Base-by-base conservation (phyloP, 2,113 vertebrate genomes). In the Nansenia antarctica region DNA sequence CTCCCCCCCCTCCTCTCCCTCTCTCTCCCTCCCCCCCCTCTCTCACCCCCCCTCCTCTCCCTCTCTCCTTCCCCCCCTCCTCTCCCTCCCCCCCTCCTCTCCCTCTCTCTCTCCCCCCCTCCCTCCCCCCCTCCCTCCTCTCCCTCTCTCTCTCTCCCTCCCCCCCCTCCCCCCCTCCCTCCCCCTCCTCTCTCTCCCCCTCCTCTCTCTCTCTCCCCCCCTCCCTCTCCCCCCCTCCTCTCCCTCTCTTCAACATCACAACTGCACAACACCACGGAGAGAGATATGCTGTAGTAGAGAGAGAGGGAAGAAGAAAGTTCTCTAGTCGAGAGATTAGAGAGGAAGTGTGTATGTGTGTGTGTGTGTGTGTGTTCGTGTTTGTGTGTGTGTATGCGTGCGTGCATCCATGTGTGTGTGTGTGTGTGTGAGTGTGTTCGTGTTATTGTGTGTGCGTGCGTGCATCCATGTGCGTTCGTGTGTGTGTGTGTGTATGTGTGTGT, bases 331-430 rank as follows among this genome's bases (percentile, higher is more conserved):
- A 63, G 42, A 60, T 31, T 34, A 62, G 9, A 3, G 12, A 72
- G 87, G 86, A 82, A 74, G n/a, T n/a, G n/a, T n/a, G n/a, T n/a
- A 58, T 88, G 54, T 24, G 60, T 45, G 27, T 24, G 59, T 27
- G 22, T 77, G 80, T 84, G n/a, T n/a, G n/a, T n/a, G n/a, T n/a
- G n/a, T n/a, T n/a, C n/a, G n/a, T n/a, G n/a, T n/a, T n/a, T n/a
- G n/a, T n/a, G n/a, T n/a, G n/a, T n/a, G n/a, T n/a, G n/a, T n/a
- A n/a, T n/a, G n/a, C n/a, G n/a, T n/a, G n/a, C n/a, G n/a, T n/a
- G n/a, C n/a, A n/a, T n/a, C n/a, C n/a, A n/a, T n/a, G n/a, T n/a
- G n/a, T n/a, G n/a, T n/a, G n/a, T n/a, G n/a, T n/a, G n/a, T n/a
- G n/a, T n/a, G n/a, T n/a, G n/a, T n/a, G n/a, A n/a, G n/a, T n/a